These are phyloP conservation scores for Hormaphis cornu DNA, from an alignment of 1,140 invertebrate genomes.

Conservation along the genomic window DNA sequence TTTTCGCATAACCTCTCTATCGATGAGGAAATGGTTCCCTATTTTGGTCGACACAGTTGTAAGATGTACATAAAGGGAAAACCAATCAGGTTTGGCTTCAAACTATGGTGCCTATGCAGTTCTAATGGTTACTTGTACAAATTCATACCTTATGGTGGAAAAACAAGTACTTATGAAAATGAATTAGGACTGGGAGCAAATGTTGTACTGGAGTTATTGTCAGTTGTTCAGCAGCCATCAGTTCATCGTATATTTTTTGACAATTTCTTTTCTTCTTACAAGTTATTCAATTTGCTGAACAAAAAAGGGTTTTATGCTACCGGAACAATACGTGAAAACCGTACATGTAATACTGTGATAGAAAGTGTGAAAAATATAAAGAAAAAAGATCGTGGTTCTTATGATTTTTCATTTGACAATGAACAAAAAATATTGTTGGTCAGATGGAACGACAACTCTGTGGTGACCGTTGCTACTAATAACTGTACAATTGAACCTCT, in stretches of 20 bases:
- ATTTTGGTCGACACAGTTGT: constrained; percentile 33
- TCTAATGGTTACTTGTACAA: constrained; percentile 24
- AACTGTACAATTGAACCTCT: not conserved
- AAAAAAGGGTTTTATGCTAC: not conserved
- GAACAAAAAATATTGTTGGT: not conserved
- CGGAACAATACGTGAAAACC: constrained; percentile 6
- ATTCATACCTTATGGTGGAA: constrained; percentile 31
- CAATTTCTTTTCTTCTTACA: constrained; percentile 2
- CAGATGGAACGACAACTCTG: constrained; percentile 12
- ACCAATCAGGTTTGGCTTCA: constrained; percentile 44
- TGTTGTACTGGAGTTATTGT: constrained; percentile 17
- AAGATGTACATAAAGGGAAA: constrained; percentile 36
- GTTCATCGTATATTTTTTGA: constrained; percentile 17
- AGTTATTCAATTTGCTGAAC: not conserved
- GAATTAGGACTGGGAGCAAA: constrained; percentile 9
- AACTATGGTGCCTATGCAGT: constrained; percentile 40
- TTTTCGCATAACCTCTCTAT: constrained; percentile 42
- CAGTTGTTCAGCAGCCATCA: not conserved
- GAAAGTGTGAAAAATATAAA: not conserved
- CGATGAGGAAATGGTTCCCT: constrained; percentile 35
- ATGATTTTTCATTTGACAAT: not conserved
- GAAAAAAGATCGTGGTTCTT: not conserved
- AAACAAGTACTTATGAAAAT: not conserved
- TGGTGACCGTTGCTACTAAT: constrained; percentile 8
- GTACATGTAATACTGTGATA: not conserved